Evolutionary conservation across 2,888 invertebrate genomes (phyloP).

Genomic region (Watsonalla cultraria): DNA sequence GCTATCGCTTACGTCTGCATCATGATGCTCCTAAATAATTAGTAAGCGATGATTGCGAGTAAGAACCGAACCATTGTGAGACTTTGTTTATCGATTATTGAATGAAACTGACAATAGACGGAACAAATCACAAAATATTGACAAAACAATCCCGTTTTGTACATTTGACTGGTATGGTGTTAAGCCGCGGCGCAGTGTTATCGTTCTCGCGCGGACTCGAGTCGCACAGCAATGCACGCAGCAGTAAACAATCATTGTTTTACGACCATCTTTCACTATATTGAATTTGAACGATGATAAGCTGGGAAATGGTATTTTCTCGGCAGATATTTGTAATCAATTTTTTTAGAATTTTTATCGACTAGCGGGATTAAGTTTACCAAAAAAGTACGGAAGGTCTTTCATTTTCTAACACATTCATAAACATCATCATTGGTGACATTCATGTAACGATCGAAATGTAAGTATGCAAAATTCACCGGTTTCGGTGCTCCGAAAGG

Average conservation of each 20-base stretch:
- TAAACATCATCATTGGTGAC: no score
- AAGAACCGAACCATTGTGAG: neutral
- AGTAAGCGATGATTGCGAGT: neutral
- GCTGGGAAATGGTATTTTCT: neutral
- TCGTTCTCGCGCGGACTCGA: neutral
- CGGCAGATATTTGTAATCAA: neutral
- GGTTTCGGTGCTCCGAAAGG: no score
- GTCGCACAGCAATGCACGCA: constrained; percentile 2
- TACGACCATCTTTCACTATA: neutral
- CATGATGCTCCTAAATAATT: neutral
- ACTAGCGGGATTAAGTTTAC: no score
- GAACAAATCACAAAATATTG: constrained; percentile 28
- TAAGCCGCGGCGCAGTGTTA: neutral
- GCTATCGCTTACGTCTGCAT: no score
- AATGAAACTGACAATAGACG: constrained; percentile 29
- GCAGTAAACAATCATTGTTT: constrained; percentile 6
- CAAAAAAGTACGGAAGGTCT: no score
- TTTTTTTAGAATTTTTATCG: neutral
- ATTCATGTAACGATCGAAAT: no score
- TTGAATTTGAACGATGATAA: neutral
- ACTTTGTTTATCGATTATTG: constrained; percentile 1
- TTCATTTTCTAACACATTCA: no score
- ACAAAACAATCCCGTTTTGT: constrained; percentile 15
- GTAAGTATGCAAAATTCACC: no score
- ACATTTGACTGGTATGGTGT: neutral